Conservation (phyloP, 1,140 invertebrate species). For the Calycopis cecrops region DNA sequence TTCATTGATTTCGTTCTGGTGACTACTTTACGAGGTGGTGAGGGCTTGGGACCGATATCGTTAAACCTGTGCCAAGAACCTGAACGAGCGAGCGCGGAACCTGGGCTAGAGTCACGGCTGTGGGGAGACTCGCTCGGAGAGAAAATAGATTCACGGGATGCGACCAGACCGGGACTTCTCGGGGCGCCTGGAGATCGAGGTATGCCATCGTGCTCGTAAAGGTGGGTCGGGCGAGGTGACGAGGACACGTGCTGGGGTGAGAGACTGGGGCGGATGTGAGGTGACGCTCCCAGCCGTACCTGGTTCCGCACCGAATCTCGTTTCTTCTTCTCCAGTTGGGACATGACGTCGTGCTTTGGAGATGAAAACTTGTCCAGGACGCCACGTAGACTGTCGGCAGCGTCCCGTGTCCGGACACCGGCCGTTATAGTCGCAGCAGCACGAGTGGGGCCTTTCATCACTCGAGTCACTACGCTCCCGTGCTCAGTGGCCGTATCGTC, state of each 20-base stretch:
- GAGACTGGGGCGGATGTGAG: slow-evolving; percentile 44
- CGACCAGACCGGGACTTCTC: slow-evolving; percentile 41
- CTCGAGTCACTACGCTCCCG: slow-evolving; percentile 76
- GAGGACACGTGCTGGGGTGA: slow-evolving; percentile 66
- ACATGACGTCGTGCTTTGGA: slow-evolving; percentile 49
- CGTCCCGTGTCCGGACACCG: slow-evolving; percentile 69
- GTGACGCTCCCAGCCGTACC: slow-evolving; percentile 39
- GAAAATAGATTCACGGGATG: slow-evolving; percentile 44
- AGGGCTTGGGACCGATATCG: slow-evolving; percentile 41
- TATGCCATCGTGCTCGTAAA: slow-evolving; percentile 26
- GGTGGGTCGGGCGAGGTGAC: slow-evolving; percentile 44
- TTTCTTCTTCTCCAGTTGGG: slow-evolving; percentile 50
- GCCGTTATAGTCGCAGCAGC: slow-evolving; percentile 77
- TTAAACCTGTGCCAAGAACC: slow-evolving; percentile 86
- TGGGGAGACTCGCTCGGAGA: slow-evolving; percentile 48
- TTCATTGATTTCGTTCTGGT: slow-evolving; percentile 84
- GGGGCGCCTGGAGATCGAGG: slow-evolving; percentile 25
- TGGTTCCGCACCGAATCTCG: slow-evolving; percentile 36
- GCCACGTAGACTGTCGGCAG: slow-evolving; percentile 72
- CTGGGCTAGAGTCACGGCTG: slow-evolving; percentile 46
- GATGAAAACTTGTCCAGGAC: slow-evolving; percentile 66
- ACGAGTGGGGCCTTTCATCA: slow-evolving; percentile 79
- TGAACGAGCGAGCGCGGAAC: slow-evolving; percentile 79
- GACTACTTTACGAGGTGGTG: slow-evolving; percentile 66
- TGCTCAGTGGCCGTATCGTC: slow-evolving; percentile 68